Evolutionary conservation across 30 jellyfish, hydroid and myxozoan genomes (phyloP), one percentile per base, ranked within the genome.

Genomic region (Clytia hemisphaerica): DNA sequence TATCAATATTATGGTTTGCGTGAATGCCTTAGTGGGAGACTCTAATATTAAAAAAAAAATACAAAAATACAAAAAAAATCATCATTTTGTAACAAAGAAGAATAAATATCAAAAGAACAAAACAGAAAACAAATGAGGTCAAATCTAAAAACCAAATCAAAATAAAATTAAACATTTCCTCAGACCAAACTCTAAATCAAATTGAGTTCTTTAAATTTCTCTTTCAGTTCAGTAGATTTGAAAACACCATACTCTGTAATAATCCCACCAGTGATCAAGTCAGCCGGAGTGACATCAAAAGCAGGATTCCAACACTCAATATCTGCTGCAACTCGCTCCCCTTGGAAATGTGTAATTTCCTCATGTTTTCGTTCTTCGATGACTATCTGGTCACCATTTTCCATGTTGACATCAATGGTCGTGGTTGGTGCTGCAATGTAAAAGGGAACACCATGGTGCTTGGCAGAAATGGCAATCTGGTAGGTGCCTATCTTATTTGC

Each of bases 241-340:
- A 88, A 79, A 6, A 88, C 97, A 19, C 97, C 97, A 66, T 31
- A 50, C 70, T 88, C 97, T 1, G 97, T 88, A 24, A 88, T 59
- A 16, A 88, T 88, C 7, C 97, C 97, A 7, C 97, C 97, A 3
- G 94, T 88, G 2, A 88, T 88, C 25, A 88, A 50, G 21, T 73
- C 76, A 2, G 94, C 97, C n/a, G 97, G 97, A 2, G 97, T 88
- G 59, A 88, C 93, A 73, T 88, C 97, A 60, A 88, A 88, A 6
- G 97, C 97, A 9, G 97, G 97, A 49, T 88, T 88, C 61, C 72
- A 79, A 28, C 88, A 62, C 18, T 61, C 61, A 35, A 88, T 75
- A 4, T 66, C 89, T 3, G 97, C 94, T 0, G 97, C 94, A 7
- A 80, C 75, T 31, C 78, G 50, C 9, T 9, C 59, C 9, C 94